Evolutionary conservation across 1,140 invertebrate genomes (phyloP), one percentile per base, ranked within the genome.

Genomic region (Hestina assimilis): DNA sequence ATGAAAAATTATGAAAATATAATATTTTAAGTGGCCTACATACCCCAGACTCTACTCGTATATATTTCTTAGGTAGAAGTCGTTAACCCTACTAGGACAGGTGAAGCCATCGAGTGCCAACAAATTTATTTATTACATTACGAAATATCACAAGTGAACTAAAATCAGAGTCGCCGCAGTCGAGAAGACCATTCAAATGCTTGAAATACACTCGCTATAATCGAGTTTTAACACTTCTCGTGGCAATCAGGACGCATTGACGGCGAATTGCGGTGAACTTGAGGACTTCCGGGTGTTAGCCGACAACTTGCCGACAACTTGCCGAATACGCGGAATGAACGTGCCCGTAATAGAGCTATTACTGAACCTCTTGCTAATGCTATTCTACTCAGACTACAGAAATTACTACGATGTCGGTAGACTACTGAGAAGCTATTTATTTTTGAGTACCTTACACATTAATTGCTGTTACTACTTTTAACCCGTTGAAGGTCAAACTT

Each of bases 191-290:
- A 15, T 45, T 45, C 21, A 26, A 45, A 45, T 28, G 28, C 15
- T 21, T 24, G 11, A 17, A 45, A 21, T 38, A 31, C 33, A 38
- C 33, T 38, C 19, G 33, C 33, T 17, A 23, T 43, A 57, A 57
- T 57, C 45, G 45, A 33, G 45, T 57, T 57, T 35, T 29, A 29
- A 50, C 35, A 31, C 38, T 38, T 42, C 38, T 28, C 43, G 43
- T 42, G 31, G 54, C 38, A 57, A 57, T 57, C 55, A 57, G 42
- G 4, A 19, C 38, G 19, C 31, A 57, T 57, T 57, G 55, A 57
- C 51, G 45, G 19, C 15, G 19, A 40, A 26, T 29, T 46, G 40
- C 24, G 53, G 42, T 23, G 12, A 19, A 31, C 17, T 7, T 14
- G 33, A 28, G 14, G 43, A 47, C 53, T 55, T 46, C 53, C 42